A percentile compares a stretch with the other conserved stretches of the same genome.
phyloP scores from a whole-genome alignment of 2,888 invertebrate species.

The Oithona nana region DNA sequence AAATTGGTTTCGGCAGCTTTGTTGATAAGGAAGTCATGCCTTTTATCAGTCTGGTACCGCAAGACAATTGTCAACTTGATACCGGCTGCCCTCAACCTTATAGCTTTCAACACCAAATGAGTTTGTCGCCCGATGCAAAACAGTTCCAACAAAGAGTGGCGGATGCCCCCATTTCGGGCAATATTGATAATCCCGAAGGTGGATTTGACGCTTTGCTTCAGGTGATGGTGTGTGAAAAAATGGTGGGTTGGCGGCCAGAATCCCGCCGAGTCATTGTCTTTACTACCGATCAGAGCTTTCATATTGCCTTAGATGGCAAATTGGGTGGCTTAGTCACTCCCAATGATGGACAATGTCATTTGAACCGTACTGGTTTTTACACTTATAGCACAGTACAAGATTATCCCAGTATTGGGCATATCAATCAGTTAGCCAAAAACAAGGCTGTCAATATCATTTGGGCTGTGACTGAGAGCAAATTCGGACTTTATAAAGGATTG shows the following conservation, averaged over 20 bases:
- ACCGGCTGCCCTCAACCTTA: neutral
- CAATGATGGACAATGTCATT: conserved; percentile 30
- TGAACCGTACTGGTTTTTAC: conserved; percentile 27
- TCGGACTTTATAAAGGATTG: neutral
- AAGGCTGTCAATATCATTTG: conserved; percentile 10
- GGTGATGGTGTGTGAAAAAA: conserved; percentile 23
- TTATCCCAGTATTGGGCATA: conserved; percentile 36
- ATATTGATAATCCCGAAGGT: conserved; percentile 39
- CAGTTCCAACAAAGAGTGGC: conserved; percentile 18
- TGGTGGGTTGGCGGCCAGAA: conserved; percentile 35
- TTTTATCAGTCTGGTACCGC: conserved; percentile 3
- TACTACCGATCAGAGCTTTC: conserved; percentile 38
- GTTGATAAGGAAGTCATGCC: conserved; percentile 15
- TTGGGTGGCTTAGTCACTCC: conserved; percentile 26
- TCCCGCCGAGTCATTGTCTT: conserved; percentile 36
- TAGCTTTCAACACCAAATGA: conserved; percentile 15
- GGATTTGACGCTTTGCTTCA: conserved; percentile 40
- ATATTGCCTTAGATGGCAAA: conserved; percentile 37
- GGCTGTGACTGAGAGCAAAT: conserved; percentile 10
- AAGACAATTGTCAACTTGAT: neutral
- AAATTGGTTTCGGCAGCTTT: conserved; percentile 17
- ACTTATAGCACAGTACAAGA: conserved; percentile 27
- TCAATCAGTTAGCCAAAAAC: conserved; percentile 23
- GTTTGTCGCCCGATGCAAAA: neutral
- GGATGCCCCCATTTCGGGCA: conserved; percentile 32